phyloP scores from a whole-genome alignment of 2,797 vertebrate species.

The Anabacerthia variegaticeps region DNA sequence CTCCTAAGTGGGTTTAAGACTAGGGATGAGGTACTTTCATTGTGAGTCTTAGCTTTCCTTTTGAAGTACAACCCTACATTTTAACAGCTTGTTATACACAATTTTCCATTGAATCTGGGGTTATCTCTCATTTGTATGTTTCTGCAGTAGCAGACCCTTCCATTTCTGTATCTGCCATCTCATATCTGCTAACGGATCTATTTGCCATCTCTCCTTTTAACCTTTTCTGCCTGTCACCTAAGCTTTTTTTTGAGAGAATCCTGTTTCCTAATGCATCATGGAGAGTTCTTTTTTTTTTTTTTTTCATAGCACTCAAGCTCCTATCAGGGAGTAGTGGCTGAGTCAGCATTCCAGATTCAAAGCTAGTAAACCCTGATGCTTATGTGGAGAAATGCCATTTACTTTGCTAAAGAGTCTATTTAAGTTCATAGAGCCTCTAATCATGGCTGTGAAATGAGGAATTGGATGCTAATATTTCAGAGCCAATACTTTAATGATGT shows the following conservation, averaged over 20 bases:
- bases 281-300: background rate
- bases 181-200: background rate
- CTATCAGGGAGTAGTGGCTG: background rate
- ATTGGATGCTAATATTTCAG: constrained; percentile 52
- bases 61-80: background rate
- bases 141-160: background rate
- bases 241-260: background rate
- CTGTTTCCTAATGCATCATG: background rate
- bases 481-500: constrained; percentile 36
- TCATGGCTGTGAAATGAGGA: constrained; percentile 51
- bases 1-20: background rate
- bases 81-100: background rate
- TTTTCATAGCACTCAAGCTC: background rate
- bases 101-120: background rate
- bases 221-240: background rate
- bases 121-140: background rate
- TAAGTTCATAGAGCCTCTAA: constrained; percentile 46
- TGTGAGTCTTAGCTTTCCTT: background rate
- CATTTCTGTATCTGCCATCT: background rate
- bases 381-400: constrained; percentile 28
- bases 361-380: background rate
- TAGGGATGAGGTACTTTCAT: background rate
- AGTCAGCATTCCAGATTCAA: constrained; percentile 15
- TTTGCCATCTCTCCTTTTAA: background rate
- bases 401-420: background rate